Evolutionary conservation across 2,888 invertebrate species (phyloP).

Genomic region (Taenaris catops): DNA sequence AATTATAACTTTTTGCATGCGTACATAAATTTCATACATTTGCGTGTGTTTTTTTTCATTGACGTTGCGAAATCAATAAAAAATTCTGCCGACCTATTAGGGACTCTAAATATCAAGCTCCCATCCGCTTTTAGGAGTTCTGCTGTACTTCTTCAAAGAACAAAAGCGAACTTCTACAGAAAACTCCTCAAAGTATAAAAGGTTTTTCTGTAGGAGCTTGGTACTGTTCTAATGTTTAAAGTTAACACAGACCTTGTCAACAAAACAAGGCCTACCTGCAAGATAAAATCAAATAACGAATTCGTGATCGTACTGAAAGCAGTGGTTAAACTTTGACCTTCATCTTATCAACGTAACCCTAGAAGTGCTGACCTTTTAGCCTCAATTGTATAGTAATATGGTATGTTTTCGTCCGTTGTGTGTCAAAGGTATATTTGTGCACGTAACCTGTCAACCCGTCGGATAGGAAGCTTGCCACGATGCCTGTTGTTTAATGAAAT

Average conservation of each 20-base stretch:
- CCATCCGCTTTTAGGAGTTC: too few species aligned
- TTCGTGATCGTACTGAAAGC: constrained; percentile 37
- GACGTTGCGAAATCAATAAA: too few species aligned
- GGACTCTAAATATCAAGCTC: too few species aligned
- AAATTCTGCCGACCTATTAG: too few species aligned
- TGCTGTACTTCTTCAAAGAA: too few species aligned
- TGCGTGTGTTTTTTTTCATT: too few species aligned
- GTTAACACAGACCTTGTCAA: constrained; percentile 14
- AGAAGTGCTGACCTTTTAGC: constrained; percentile 1
- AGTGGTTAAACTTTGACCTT: constrained; percentile 53
- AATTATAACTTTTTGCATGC: too few species aligned
- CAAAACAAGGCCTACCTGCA: constrained; percentile 10
- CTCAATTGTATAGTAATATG: not conserved
- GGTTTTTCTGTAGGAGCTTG: too few species aligned
- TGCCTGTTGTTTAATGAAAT: constrained; percentile 49
- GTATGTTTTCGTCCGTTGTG: constrained; percentile 3
- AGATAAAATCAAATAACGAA: constrained; percentile 21
- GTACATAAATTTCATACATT: too few species aligned
- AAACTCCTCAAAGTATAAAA: too few species aligned
- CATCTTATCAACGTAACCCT: constrained; percentile 13
- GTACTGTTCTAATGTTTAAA: not conserved
- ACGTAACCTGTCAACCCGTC: constrained; percentile 39
- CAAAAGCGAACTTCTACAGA: too few species aligned
- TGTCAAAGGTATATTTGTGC: constrained; percentile 12
- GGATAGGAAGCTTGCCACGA: constrained; percentile 38